Percentiles rank a stretch among this genome's conserved stretches.
Conservation (phyloP, 2,888 invertebrate genomes). For the Ceramica pisi region DNA sequence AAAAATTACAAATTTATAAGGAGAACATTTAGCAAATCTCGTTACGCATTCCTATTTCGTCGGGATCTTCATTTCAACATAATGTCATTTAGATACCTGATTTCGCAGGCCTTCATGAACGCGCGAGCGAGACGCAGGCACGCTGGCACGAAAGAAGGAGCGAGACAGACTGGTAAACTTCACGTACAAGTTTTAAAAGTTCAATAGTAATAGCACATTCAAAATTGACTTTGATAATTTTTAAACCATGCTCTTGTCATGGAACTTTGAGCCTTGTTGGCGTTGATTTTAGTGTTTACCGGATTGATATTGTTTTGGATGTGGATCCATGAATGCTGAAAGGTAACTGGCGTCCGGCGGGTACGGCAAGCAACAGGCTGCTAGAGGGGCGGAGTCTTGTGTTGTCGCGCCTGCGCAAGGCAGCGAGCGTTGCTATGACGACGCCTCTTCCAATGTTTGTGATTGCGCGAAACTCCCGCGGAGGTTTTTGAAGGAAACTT, state of each 20-base stretch:
- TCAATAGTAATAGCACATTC: slow-evolving; percentile 62
- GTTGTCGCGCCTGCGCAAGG: slow-evolving; percentile 83
- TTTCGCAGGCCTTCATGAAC: slow-evolving; percentile 81
- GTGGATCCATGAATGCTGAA: slow-evolving; percentile 73
- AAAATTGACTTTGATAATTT: slow-evolving; percentile 53
- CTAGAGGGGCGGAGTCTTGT: slow-evolving; percentile 80
- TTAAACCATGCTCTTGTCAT: slow-evolving; percentile 53
- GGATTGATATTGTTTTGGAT: slow-evolving; percentile 72
- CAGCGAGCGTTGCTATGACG: slow-evolving; percentile 83
- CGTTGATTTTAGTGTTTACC: slow-evolving; percentile 53
- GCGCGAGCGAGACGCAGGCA: slow-evolving; percentile 76
- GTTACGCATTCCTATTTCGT: slow-evolving; percentile 54
- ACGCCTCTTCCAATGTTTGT: slow-evolving; percentile 88
- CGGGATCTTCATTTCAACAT: slow-evolving; percentile 64
- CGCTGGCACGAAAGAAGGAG: slow-evolving; percentile 72
- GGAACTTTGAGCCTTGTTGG: slow-evolving; percentile 53
- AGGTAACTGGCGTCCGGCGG: slow-evolving; percentile 83
- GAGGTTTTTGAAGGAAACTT: slow-evolving; percentile 79
- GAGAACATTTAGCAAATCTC: slow-evolving; percentile 55
- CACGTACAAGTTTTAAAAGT: slow-evolving; percentile 72
- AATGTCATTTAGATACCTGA: slow-evolving; percentile 79
- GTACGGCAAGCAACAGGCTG: slow-evolving; percentile 88
- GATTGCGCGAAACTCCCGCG: slow-evolving; percentile 76
- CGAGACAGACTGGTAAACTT: slow-evolving; percentile 70
- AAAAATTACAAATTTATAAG: slow-evolving; percentile 34